phyloP scores from a whole-genome alignment of 2,888 invertebrate species.

The Nephrotoma guestfalica region DNA sequence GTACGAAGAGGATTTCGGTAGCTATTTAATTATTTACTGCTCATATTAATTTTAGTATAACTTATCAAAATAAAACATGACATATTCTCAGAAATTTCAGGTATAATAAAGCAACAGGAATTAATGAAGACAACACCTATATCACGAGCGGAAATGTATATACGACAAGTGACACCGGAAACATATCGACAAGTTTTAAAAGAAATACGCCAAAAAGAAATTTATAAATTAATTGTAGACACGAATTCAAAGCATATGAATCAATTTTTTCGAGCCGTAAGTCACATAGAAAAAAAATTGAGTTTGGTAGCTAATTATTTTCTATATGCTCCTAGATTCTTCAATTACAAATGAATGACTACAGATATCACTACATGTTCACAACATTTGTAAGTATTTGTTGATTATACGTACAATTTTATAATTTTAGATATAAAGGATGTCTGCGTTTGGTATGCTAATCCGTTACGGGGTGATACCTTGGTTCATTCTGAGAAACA shows the following conservation, averaged over 20 bases:
- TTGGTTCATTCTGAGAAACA: no score
- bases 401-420: neutral
- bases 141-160: conserved; percentile 57
- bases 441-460: neutral
- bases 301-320: neutral
- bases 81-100: conserved; percentile 25
- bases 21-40: neutral
- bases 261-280: conserved; percentile 74
- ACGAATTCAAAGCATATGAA: conserved; percentile 69
- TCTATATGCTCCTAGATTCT: conserved; percentile 55
- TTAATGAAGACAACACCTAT: conserved; percentile 56
- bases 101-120: conserved; percentile 73
- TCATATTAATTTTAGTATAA: neutral
- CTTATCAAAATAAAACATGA: neutral
- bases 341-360: conserved; percentile 91
- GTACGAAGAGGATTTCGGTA: conserved; percentile 85
- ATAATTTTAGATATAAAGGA: neutral
- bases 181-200: conserved; percentile 50
- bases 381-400: conserved; percentile 76
- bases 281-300: conserved; percentile 22
- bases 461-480: neutral
- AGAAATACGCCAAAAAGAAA: conserved; percentile 65
- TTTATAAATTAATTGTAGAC: conserved; percentile 78
- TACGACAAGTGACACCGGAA: conserved; percentile 55
- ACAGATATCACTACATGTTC: conserved; percentile 88